These are phyloP conservation scores for Choristoneura rosaceana DNA, from an alignment of 2,888 invertebrate species.

Conservation along the genomic window DNA sequence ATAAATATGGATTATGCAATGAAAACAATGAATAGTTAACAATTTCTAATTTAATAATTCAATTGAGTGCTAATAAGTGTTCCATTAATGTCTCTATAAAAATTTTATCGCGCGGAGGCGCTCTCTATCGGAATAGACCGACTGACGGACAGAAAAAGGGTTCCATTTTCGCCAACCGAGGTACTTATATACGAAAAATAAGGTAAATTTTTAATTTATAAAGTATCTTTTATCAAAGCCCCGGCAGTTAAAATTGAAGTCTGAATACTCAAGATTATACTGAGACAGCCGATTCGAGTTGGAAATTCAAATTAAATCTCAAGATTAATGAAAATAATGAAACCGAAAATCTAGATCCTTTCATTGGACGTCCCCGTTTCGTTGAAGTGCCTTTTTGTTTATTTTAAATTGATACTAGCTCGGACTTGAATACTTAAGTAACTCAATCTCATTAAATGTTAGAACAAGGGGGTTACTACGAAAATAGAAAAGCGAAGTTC, in stretches of 20 bases:
- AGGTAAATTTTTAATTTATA: not conserved
- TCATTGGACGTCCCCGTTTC: not conserved
- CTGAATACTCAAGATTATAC: not conserved
- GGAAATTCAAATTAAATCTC: not conserved
- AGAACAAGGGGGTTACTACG: no score
- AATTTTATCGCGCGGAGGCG: no score
- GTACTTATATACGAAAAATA: not conserved
- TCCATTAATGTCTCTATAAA: no score
- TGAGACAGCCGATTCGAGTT: not conserved
- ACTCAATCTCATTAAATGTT: not conserved
- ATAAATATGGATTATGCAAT: no score
- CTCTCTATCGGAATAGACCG: no score
- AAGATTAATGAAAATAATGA: constrained; percentile 1
- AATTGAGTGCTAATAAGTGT: no score
- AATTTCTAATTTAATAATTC: no score
- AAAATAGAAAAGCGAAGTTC: no score
- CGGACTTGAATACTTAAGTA: not conserved
- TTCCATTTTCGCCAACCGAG: no score
- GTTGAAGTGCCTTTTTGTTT: constrained; percentile 3
- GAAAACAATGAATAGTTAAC: no score
- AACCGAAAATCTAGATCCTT: no score
- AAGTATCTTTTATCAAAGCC: not conserved
- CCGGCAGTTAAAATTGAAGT: not conserved
- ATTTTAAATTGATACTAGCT: not conserved
- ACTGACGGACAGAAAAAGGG: no score